Conservation (phyloP, 2,888 invertebrate genomes). For the Zygogramma bicolorata region DNA sequence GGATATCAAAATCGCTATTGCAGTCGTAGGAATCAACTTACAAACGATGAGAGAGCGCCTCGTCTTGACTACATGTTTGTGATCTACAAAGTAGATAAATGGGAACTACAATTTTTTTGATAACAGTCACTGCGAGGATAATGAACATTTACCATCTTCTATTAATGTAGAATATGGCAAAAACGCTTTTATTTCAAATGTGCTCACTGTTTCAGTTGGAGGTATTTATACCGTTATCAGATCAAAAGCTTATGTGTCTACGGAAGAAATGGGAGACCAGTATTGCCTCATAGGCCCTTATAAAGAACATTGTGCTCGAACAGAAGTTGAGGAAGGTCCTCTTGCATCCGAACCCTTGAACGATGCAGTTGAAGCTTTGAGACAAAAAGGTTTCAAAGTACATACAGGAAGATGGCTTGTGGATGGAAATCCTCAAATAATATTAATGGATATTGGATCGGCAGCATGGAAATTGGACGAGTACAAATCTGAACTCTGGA, state of each 20-base stretch:
- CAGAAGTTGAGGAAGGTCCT: constrained; percentile 95
- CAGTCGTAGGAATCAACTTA: no score
- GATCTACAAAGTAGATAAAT: no score
- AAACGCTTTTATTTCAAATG: neutral
- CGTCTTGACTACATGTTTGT: no score
- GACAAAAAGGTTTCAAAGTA: constrained; percentile 88
- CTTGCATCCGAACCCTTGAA: constrained; percentile 81
- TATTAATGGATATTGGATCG: constrained; percentile 97
- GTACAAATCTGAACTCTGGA: constrained; percentile 95
- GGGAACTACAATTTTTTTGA: no score
- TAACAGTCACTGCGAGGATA: no score
- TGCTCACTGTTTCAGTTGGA: constrained; percentile 78
- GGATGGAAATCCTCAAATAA: constrained; percentile 98
- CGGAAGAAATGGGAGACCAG: constrained; percentile 98
- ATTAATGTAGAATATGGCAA: no score
- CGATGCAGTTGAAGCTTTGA: constrained; percentile 81
- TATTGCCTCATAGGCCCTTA: constrained; percentile 96
- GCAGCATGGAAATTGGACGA: constrained; percentile 96
- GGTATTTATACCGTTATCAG: constrained; percentile 99
- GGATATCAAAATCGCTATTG: no score
- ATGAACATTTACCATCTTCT: no score
- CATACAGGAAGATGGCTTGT: constrained; percentile 99
- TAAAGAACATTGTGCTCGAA: constrained; percentile 92
- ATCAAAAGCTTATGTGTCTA: constrained; percentile 96
- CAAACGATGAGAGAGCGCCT: no score